Evolutionary conservation across 2,113 vertebrate genomes (phyloP).

Genomic region (Montifringilla adamsi): DNA sequence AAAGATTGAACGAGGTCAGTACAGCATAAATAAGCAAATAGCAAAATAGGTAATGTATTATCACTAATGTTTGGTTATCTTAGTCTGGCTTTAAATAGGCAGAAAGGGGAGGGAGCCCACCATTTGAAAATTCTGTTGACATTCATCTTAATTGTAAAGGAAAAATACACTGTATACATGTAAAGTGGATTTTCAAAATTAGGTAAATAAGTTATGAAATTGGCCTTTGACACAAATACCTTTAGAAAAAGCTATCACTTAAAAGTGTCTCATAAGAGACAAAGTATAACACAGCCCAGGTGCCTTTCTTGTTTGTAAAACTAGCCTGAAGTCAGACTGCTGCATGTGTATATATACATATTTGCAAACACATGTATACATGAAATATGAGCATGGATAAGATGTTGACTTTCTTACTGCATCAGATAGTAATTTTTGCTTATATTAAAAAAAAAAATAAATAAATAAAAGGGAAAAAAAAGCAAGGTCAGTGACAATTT

Average conservation of each 20-base stretch:
- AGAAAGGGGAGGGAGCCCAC: background rate
- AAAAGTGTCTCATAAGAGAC: background rate
- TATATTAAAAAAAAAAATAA: background rate
- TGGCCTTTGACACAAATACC: background rate
- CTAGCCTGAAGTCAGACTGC: background rate
- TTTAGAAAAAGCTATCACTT: background rate
- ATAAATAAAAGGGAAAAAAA: too few relatives aligned
- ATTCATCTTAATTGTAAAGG: background rate
- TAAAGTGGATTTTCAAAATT: background rate
- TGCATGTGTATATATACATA: background rate
- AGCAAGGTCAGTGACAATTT: background rate
- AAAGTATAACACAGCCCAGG: background rate
- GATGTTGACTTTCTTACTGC: background rate
- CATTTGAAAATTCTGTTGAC: background rate
- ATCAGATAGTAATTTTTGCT: background rate
- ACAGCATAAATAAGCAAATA: background rate
- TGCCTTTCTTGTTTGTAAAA: background rate
- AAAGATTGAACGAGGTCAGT: background rate
- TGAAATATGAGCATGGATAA: background rate
- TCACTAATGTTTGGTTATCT: background rate
- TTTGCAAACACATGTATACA: background rate
- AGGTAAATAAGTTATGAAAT: background rate
- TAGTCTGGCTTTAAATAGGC: background rate
- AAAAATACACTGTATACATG: rapidly evolving
- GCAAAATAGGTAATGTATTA: background rate